Evolutionary conservation across 2,113 vertebrate genomes (phyloP).

Genomic region (Leptobrachium ailaonicum): DNA sequence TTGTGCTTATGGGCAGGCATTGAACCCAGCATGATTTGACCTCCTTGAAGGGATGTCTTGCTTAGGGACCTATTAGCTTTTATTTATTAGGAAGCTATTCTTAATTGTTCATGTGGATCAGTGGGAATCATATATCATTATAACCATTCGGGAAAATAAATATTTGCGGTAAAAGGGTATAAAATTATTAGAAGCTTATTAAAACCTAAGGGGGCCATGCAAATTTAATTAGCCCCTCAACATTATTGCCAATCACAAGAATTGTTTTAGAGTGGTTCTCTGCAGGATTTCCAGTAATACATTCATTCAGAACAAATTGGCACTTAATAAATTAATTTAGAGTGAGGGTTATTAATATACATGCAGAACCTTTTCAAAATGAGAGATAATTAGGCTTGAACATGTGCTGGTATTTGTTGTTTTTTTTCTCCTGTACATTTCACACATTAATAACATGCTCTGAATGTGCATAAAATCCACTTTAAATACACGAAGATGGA

Average conservation of each 20-base stretch:
- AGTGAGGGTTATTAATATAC: background rate
- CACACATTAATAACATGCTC: too few species aligned
- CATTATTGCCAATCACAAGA: background rate
- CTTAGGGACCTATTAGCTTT: too few species aligned
- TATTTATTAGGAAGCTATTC: too few species aligned
- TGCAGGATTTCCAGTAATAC: background rate
- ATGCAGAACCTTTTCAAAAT: background rate
- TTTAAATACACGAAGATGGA: too few species aligned
- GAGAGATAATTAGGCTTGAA: background rate
- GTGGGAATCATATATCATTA: too few species aligned
- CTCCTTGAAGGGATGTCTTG: too few species aligned
- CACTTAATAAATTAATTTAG: background rate
- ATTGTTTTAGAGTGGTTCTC: background rate
- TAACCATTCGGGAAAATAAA: background rate
- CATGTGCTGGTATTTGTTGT: background rate
- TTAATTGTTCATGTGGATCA: too few species aligned
- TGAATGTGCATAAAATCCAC: too few species aligned
- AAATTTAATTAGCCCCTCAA: background rate
- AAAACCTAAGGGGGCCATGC: background rate
- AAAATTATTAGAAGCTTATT: background rate
- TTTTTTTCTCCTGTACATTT: too few species aligned
- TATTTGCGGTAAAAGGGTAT: background rate
- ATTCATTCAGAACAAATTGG: background rate
- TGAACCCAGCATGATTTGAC: too few species aligned
- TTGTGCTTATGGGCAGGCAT: too few species aligned